Conservation (phyloP, 2,888 invertebrate genomes). For the Acrobasis consociella region DNA sequence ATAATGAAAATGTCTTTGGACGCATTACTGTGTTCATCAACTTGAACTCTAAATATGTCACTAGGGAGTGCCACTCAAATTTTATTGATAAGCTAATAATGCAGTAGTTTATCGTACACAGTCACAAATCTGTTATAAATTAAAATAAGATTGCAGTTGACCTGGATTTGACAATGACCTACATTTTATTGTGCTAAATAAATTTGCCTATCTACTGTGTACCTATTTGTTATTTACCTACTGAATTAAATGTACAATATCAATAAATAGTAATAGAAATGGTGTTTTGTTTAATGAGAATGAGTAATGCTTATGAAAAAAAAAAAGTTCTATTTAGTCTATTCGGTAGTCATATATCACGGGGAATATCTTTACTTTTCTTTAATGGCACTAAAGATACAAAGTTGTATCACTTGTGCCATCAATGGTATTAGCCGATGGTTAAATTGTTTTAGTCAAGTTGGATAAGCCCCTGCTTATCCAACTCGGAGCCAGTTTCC, state of each 20-base stretch:
- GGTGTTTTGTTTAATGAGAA: too few species aligned
- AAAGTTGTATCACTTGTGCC: too few species aligned
- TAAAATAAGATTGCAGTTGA: constrained; percentile 4
- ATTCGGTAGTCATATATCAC: too few species aligned
- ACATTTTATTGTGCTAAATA: constrained; percentile 4
- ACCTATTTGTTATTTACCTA: neutral
- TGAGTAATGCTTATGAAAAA: too few species aligned
- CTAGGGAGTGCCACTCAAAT: constrained; percentile 15
- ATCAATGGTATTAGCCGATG: too few species aligned
- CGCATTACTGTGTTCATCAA: constrained; percentile 12
- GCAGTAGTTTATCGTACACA: constrained; percentile 7
- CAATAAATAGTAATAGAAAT: too few species aligned
- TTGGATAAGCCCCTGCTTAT: too few species aligned
- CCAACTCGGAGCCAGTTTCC: too few species aligned
- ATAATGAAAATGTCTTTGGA: constrained; percentile 5
- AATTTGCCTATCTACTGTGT: neutral
- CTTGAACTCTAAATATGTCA: constrained; percentile 21
- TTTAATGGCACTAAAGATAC: too few species aligned
- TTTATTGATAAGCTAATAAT: constrained; percentile 16
- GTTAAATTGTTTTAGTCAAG: too few species aligned
- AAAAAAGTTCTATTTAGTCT: too few species aligned
- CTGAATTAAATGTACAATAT: neutral
- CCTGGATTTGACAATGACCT: neutral
- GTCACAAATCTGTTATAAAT: neutral
- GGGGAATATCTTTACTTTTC: too few species aligned